Base-by-base conservation (phyloP, 2,888 invertebrate genomes). In the Nowickia ferox region DNA sequence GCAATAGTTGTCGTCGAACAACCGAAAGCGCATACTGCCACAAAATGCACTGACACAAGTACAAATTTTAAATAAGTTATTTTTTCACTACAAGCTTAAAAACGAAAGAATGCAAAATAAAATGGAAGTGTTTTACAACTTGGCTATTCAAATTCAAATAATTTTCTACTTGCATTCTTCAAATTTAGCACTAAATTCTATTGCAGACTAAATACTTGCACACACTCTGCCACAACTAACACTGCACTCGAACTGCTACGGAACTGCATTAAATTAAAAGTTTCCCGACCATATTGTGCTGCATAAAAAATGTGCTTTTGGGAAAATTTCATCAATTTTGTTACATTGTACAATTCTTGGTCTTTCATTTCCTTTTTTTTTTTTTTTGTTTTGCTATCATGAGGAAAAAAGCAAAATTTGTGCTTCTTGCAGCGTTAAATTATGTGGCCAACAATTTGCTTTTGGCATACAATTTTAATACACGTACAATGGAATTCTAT, bases 361-460 rank as follows among this genome's bases (percentile, higher is more conserved):
- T 42, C 30, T 30, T 30, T 30, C 5, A 30, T 57, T 30, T n/a
- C n/a, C 46, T 44, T 69, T 57, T 17, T 57, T 10, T 38, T 57
- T 30, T n/a, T 22, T 55, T 44, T 69, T 57, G 15, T 57, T 10
- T 38, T 17, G 57, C 51, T 51, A 10, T 40, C 22, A 66, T 75
- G 68, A 75, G 10, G 61, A 53, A 53, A 68, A 71, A 38, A 13
- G 1, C 38, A 4, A 66, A 48, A 66, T 66, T 48, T 72, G 65
- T 83, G 82, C 55, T 75, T 76, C 69, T 71, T 82, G 83, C 83
- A 83, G 83, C 83, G 83, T 83, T 83, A 83, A 83, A 83, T 83
- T 83, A 83, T 72, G 57, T 72, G 77, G 83, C 77, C 65, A 71
- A 71, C 65, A 83, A 66, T 83, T 83, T 72, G 55, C 77, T 44